A percentile compares a stretch with the other conserved stretches of the same genome.
Conservation (phyloP, 2,113 vertebrate species). For the Otus sunia region DNA sequence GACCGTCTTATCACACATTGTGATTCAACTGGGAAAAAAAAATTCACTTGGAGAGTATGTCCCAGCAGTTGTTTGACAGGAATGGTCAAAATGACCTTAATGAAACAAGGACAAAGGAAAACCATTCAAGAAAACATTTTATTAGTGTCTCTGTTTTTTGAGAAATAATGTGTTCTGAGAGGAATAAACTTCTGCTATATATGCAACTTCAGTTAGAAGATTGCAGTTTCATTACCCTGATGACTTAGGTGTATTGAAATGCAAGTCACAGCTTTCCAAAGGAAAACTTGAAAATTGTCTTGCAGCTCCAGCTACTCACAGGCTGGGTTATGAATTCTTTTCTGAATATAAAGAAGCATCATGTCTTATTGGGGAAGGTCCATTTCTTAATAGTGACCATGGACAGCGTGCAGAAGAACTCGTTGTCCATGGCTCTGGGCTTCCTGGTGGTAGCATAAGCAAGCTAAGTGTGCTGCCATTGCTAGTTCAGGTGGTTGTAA, state of each 20-base stretch:
- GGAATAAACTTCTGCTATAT: neutral
- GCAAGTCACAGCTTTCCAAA: neutral
- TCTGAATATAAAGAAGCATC: neutral
- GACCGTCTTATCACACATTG: neutral
- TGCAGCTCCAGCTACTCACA: neutral
- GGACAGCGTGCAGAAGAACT: neutral
- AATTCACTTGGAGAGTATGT: neutral
- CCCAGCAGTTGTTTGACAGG: neutral
- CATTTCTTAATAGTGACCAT: neutral
- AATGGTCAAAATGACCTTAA: neutral
- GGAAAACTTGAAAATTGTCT: neutral
- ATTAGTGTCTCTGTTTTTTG: neutral
- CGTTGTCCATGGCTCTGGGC: fast-evolving
- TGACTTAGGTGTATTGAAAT: neutral
- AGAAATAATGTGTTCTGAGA: neutral
- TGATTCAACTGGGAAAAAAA: neutral
- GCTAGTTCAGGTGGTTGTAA: neutral
- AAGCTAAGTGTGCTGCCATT: neutral
- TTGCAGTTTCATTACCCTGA: neutral
- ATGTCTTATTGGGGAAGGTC: neutral
- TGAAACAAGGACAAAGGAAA: neutral
- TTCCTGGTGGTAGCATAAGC: neutral
- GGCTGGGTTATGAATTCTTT: neutral
- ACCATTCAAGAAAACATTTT: neutral
- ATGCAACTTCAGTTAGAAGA: neutral